phyloP scores from a whole-genome alignment of 2,113 vertebrate species.

The Lepidiolamprologus cunningtoni region DNA sequence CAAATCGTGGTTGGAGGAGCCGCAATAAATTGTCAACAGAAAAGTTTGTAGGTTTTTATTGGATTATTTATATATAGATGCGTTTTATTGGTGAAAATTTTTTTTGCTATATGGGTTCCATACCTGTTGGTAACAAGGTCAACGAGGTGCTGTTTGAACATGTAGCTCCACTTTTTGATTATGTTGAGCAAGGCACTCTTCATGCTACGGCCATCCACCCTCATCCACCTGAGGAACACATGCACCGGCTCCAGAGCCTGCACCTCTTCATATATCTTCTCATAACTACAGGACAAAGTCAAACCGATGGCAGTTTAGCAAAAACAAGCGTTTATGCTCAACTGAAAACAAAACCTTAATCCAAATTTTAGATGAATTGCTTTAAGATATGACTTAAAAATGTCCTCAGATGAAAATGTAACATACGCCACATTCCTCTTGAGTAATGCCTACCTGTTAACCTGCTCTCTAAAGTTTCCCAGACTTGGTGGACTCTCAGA shows the following conservation, averaged over 20 bases:
- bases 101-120: background rate
- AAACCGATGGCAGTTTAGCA: background rate
- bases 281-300: conserved; percentile 63
- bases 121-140: conserved; percentile 76
- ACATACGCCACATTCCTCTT: accelerated
- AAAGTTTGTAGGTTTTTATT: too few relatives aligned
- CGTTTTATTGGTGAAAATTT: too few relatives aligned
- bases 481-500: conserved; percentile 74
- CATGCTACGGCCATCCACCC: conserved; percentile 75
- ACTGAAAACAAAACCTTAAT: background rate
- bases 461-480: conserved; percentile 75
- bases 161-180: conserved; percentile 87
- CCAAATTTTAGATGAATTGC: background rate
- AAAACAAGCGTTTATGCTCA: background rate
- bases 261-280: conserved; percentile 80
- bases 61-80: too few relatives aligned
- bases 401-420: background rate
- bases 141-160: conserved; percentile 92
- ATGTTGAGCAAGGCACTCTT: conserved; percentile 80
- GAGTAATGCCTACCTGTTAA: conserved; percentile 61
- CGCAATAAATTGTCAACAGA: too few relatives aligned
- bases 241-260: conserved; percentile 65
- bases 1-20: too few relatives aligned
- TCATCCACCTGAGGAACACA: conserved; percentile 83
- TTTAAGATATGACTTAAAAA: background rate